These are phyloP conservation scores for Pelosia muscerda DNA, from an alignment of 2,888 invertebrate genomes.

Conservation along the genomic window DNA sequence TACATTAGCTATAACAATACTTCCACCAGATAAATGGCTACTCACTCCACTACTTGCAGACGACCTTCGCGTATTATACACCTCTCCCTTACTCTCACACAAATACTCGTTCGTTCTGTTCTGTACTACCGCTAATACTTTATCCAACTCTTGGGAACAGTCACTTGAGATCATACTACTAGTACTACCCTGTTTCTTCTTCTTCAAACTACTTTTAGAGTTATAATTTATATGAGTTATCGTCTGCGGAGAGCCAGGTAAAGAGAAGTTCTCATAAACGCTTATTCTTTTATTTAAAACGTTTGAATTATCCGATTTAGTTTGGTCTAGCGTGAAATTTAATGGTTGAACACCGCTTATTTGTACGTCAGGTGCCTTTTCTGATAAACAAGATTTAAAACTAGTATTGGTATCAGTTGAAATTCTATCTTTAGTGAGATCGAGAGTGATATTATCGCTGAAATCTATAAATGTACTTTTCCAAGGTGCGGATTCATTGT, in stretches of 20 bases:
- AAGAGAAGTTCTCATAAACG: conserved; percentile 78
- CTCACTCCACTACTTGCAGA: conserved; percentile 82
- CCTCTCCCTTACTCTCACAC: conserved; percentile 61
- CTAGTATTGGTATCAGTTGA: conserved; percentile 61
- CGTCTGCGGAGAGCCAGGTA: conserved; percentile 77
- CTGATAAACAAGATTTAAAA: conserved; percentile 74
- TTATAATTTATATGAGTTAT: conserved; percentile 78
- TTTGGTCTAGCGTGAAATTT: conserved; percentile 62
- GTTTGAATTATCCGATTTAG: conserved; percentile 38
- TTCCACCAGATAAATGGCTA: conserved; percentile 75
- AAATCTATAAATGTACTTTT: conserved; percentile 56
- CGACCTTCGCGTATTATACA: conserved; percentile 75
- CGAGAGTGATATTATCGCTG: conserved; percentile 62
- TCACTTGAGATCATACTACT: conserved; percentile 58
- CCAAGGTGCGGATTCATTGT: conserved; percentile 70
- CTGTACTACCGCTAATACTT: conserved; percentile 72
- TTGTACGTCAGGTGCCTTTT: conserved; percentile 57
- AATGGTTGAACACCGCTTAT: conserved; percentile 73
- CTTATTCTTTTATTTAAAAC: conserved; percentile 62
- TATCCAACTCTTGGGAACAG: conserved; percentile 65
- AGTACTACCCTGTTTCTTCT: conserved; percentile 38
- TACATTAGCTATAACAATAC: conserved; percentile 85
- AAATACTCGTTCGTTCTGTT: conserved; percentile 79
- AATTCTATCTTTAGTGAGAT: conserved; percentile 59
- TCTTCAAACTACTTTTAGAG: conserved; percentile 71